A percentile compares a stretch with the other conserved stretches of the same genome.
These are phyloP conservation scores for Philereme transversata DNA, from an alignment of 2,888 invertebrate genomes.

Conservation along the genomic window DNA sequence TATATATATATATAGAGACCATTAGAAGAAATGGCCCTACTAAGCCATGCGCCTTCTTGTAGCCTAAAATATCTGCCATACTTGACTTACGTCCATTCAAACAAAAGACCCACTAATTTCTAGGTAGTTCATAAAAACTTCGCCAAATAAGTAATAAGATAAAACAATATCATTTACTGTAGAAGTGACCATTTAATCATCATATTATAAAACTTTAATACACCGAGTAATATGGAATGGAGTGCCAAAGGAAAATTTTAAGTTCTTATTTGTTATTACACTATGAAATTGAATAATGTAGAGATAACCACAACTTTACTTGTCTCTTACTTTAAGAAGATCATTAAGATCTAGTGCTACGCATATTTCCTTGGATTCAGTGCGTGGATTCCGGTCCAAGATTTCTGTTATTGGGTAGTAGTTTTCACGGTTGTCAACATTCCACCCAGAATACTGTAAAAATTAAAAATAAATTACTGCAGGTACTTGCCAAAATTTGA, in stretches of 20 bases:
- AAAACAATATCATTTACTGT: conserved; percentile 46
- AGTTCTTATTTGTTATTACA: conserved; percentile 71
- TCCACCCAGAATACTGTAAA: conserved; percentile 85
- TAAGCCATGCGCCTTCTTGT: too few species aligned
- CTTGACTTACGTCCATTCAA: too few species aligned
- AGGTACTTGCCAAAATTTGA: neutral
- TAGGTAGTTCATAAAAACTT: too few species aligned
- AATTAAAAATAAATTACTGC: conserved; percentile 27
- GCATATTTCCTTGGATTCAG: conserved; percentile 82
- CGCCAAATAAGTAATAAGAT: neutral
- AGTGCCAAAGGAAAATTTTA: conserved; percentile 71
- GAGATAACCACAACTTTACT: conserved; percentile 68
- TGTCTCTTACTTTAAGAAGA: conserved; percentile 82
- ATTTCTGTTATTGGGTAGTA: conserved; percentile 85
- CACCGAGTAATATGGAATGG: conserved; percentile 80
- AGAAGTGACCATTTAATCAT: conserved; percentile 77
- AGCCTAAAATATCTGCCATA: too few species aligned
- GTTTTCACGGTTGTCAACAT: conserved; percentile 83
- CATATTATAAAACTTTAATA: conserved; percentile 74
- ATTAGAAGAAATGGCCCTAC: too few species aligned
- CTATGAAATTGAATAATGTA: conserved; percentile 67
- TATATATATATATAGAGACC: too few species aligned
- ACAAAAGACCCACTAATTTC: too few species aligned
- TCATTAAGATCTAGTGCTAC: conserved; percentile 82
- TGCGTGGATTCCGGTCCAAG: conserved; percentile 78